Base-by-base conservation (phyloP, 2,797 vertebrate species). In the Myripristis murdjan region DNA sequence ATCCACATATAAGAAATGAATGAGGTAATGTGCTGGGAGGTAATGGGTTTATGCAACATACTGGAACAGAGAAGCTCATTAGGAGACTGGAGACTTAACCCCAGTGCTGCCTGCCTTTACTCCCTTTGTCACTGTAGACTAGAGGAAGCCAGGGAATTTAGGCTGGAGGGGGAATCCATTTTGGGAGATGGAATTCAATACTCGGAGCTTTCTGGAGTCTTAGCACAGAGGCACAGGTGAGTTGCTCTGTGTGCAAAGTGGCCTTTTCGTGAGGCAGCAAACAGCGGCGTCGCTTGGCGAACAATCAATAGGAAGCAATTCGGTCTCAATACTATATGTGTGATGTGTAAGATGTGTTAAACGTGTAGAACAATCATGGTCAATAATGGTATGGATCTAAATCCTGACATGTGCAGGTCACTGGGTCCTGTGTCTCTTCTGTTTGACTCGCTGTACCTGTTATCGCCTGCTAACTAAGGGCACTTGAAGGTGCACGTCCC, bases 1-100 rank as follows among this genome's bases (percentile, higher is more conserved):
- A 94, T 95, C 95, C 95, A 91, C 95, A 94, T 94, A 93, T 95
- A 95, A 95, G 95, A 96, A 96, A 96, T 95, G 95, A 95, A 96
- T 95, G 96, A 95, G 95, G 95, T 96, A 95, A 96, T 96, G 95
- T 94, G 94, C 93, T 89, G 88, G 93, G 94, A 96, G 95, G 94
- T 96, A 96, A 96, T 97, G 95, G 95, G 86, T 95, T 96, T 95
- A 95, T 93, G 94, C 95, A 95, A 94, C 95, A 91, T 80, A 89
- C 91, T 88, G 89, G 93, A 94, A 94, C 93, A 95, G 95, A 93
- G 93, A 93, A 92, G 93, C 90, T 94, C 89, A 87, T 95, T 94
- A 91, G 87, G 88, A 33, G 93, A 92, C 91, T 78, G 89, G 80
- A 89, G 90, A 73, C 92, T 95, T 95, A 96, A 95, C 95, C 94